These are phyloP conservation scores for Agrochola litura DNA, from an alignment of 2,888 invertebrate genomes.

Conservation along the genomic window DNA sequence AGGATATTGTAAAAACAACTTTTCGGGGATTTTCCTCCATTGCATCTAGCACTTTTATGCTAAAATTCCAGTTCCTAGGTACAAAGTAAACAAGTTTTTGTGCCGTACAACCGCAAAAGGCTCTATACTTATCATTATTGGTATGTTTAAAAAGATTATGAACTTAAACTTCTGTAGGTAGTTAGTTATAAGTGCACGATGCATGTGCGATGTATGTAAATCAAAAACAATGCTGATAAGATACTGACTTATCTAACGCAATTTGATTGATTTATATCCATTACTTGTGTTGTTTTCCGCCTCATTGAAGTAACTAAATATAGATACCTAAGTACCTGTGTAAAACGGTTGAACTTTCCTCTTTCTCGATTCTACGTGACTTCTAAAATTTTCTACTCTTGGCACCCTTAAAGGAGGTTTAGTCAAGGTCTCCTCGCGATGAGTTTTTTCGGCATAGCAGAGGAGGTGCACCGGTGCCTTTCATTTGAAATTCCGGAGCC, in stretches of 20 bases:
- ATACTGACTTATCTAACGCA: constrained; percentile 5
- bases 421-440: neutral
- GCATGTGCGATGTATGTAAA: constrained; percentile 14
- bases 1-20: constrained; percentile 22
- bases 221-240: constrained; percentile 42
- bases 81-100: constrained; percentile 17
- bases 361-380: neutral
- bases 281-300: neutral
- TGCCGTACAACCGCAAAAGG: neutral
- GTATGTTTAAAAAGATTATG: constrained; percentile 19
- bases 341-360: neutral
- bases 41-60: constrained; percentile 19
- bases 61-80: constrained; percentile 26
- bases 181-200: neutral
- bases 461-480: neutral
- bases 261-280: constrained; percentile 39
- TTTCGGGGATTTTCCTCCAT: constrained; percentile 37
- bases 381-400: neutral
- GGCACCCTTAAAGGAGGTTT: too few relatives aligned
- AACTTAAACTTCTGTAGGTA: neutral
- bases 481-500: neutral
- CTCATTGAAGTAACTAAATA: neutral
- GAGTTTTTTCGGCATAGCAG: neutral
- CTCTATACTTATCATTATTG: constrained; percentile 25
- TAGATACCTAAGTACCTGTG: neutral